A percentile compares a stretch with the other conserved stretches of the same genome.
Conservation (phyloP, 2,113 vertebrate genomes). For the Stomatorhinus ivindoensis region DNA sequence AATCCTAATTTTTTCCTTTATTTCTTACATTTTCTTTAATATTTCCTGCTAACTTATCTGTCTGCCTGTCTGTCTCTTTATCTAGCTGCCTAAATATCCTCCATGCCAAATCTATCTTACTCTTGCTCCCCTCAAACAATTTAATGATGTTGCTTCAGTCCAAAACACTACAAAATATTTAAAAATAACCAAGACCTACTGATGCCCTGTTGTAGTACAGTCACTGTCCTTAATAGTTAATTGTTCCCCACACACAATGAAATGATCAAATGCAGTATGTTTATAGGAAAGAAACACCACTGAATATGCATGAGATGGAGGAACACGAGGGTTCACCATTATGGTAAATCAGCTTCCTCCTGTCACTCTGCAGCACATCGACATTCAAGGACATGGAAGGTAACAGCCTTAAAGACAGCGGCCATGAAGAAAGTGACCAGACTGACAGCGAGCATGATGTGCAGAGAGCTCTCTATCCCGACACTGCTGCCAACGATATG, state of each 20-base stretch:
- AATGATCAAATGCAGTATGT: neutral
- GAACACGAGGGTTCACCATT: neutral
- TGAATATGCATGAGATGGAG: neutral
- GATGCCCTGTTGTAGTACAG: neutral
- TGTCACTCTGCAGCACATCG: slow-evolving; percentile 71
- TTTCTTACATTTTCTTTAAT: neutral
- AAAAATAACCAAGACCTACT: neutral
- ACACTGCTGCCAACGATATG: slow-evolving; percentile 92
- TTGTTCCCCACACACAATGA: neutral
- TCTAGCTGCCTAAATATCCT: neutral
- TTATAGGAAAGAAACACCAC: neutral
- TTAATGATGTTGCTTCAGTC: neutral
- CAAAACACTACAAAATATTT: neutral
- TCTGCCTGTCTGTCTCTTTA: neutral
- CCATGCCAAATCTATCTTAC: neutral
- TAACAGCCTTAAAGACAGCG: slow-evolving; percentile 98
- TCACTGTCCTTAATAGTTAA: neutral
- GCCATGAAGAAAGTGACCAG: slow-evolving; percentile 97
- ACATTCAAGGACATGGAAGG: slow-evolving; percentile 99
- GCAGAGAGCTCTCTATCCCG: slow-evolving; percentile 90
- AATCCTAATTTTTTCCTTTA: slow-evolving; percentile 42
- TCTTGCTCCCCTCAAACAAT: neutral
- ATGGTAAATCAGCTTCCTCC: neutral
- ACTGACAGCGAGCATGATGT: slow-evolving; percentile 97
- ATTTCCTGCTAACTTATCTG: neutral